A percentile compares a stretch with the other conserved stretches of the same genome.
Evolutionary conservation across 2,797 vertebrate species (phyloP).

Genomic region (Takifugu ocellatus): DNA sequence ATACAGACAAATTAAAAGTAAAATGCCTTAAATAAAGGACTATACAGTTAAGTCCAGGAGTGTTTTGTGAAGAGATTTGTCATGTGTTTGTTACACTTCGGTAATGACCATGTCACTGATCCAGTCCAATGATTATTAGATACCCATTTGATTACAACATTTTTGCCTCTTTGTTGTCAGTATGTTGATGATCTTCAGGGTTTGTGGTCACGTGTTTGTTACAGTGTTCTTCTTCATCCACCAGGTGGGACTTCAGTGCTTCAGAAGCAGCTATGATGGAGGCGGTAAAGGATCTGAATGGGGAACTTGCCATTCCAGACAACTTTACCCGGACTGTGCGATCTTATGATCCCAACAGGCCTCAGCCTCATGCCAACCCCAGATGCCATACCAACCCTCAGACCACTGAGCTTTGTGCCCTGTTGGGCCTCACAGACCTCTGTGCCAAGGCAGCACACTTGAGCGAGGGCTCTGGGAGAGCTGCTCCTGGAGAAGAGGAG

Average conservation of each 20-base stretch:
- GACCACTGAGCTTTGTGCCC: conserved; percentile 92
- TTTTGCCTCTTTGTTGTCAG: not conserved
- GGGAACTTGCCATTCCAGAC: conserved; percentile 83
- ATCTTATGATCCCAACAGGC: conserved; percentile 80
- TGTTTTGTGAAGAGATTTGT: no score
- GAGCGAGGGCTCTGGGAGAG: conserved; percentile 40
- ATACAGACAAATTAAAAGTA: not conserved
- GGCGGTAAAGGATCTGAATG: conserved; percentile 81
- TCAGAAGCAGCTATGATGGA: conserved; percentile 86
- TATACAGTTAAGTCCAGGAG: no score
- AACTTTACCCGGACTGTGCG: conserved; percentile 86
- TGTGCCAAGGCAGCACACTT: conserved; percentile 77
- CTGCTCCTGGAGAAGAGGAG: conserved; percentile 59
- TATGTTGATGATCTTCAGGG: not conserved
- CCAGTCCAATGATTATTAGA: no score
- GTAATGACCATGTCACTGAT: no score
- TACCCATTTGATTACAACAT: not conserved
- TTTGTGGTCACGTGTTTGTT: not conserved
- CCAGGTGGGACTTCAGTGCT: conserved; percentile 91
- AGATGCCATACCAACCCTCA: conserved; percentile 86
- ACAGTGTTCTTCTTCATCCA: conserved; percentile 6
- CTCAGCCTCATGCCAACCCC: conserved; percentile 70
- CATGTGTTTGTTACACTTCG: not conserved
- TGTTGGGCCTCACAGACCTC: conserved; percentile 86
- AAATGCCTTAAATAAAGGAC: not conserved